Base-by-base conservation (phyloP, 1,140 invertebrate species). In the Drosophila busckii region DNA sequence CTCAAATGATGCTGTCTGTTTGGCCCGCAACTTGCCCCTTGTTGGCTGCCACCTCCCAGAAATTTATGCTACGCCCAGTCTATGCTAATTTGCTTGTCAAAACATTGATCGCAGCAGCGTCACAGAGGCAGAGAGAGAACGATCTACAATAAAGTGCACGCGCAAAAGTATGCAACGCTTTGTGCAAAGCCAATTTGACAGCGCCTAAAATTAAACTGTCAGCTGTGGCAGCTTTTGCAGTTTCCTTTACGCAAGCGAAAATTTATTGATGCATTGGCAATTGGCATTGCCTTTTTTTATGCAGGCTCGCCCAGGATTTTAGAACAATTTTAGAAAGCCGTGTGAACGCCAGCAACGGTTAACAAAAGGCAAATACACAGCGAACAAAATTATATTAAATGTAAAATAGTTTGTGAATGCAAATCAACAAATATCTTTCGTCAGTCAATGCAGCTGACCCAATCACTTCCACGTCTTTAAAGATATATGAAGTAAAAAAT, bases 71-170 rank as follows among this genome's bases (percentile, higher is more conserved):
- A 28, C 38, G 25, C 28, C 28, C 44, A 32, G 58, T 38, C 34
- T 66, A 80, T 80, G 76, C 64, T 82, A 80, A 80, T 80, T 82
- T 69, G 54, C 45, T 54, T 65, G 65, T 73, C 69, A 70, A 69
- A 73, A 67, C 75, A 80, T 80, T 64, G 64, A 82, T 82, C 58
- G 42, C 28, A 3, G 29, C 16, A 1, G n/a, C 34, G 15, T n/a
- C n/a, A n/a, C n/a, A 26, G 25, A 48, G 35, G 19, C 10, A 9
- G 6, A 17, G 9, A 25, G 10, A 44, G 16, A 2, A 20, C 2
- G 15, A 17, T n/a, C 16, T 16, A 17, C 1, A 46, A 31, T 16
- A 9, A 7, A 6, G 2, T 2, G 9, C 16, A 8, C 40, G 20
- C 19, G 0, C 10, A 10, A 22, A 40, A 40, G 35, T 8, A 31